Percentiles rank a stretch among this genome's conserved stretches.
These are phyloP conservation scores for Eurytoma adleriae DNA, from an alignment of 2,888 invertebrate species.

Conservation along the genomic window DNA sequence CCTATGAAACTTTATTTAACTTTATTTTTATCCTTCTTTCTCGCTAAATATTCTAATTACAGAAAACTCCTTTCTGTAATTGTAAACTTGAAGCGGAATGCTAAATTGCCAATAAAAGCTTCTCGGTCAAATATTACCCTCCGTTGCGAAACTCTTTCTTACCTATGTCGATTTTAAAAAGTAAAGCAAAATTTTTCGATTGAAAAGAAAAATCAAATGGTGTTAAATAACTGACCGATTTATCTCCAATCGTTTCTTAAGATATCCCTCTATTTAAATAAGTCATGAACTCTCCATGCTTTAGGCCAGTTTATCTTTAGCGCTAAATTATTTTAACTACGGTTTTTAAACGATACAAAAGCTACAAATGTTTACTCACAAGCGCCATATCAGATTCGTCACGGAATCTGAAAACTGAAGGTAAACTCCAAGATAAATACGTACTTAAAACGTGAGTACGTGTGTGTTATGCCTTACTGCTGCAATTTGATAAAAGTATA, in stretches of 20 bases:
- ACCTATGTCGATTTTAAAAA: too few species aligned
- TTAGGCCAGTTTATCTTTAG: slow-evolving; percentile 6
- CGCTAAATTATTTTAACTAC: slow-evolving; percentile 40
- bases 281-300: slow-evolving; percentile 41
- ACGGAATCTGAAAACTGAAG: slow-evolving; percentile 35
- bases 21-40: too few species aligned
- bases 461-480: background rate
- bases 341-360: slow-evolving; percentile 43
- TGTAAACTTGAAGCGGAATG: too few species aligned
- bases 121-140: too few species aligned
- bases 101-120: too few species aligned
- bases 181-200: too few species aligned
- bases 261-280: slow-evolving; percentile 29
- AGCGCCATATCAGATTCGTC: slow-evolving; percentile 42
- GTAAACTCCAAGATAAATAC: slow-evolving; percentile 39
- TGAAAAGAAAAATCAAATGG: background rate
- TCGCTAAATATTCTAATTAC: too few species aligned
- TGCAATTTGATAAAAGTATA: slow-evolving; percentile 36
- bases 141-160: too few species aligned
- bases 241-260: background rate
- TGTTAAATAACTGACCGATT: background rate
- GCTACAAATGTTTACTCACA: slow-evolving; percentile 43
- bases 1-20: too few species aligned
- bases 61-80: too few species aligned
- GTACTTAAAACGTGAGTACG: slow-evolving; percentile 9